Base-by-base conservation (phyloP, 2,888 invertebrate species). In the Automeris io region DNA sequence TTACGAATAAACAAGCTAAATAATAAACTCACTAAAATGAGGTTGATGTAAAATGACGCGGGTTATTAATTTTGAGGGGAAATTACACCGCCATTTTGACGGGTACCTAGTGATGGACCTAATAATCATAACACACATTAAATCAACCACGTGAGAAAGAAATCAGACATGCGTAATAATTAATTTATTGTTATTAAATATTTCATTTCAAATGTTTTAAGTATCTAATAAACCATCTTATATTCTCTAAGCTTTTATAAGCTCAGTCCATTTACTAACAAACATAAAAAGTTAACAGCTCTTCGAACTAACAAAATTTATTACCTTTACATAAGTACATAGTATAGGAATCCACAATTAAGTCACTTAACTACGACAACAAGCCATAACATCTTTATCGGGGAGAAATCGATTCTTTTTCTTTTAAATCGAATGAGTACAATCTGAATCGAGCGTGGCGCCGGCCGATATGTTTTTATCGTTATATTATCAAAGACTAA, bases 381-480 rank as follows among this genome's bases (percentile, higher is more conserved):
- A 71, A 61, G 71, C 71, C 75, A 79, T 80, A 81, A 83, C 82
- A 82, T 72, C 78, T 80, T 81, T 82, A 83, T 83, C 82, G 60
- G 56, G 51, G 54, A 54, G 57, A 65, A 68, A 81, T 78, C 79
- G 73, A 73, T 79, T 73, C 71, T 77, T 78, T 81, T 80, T 71
- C 64, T 76, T 81, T 78, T 74, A 70, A 72, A 77, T 78, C 74
- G 75, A 63, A 60, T 60, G 58, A 72, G 69, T 72, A 74, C 72
- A 77, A 82, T 82, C 79, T 68, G 74, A 72, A 78, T 76, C 76
- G 76, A 73, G 70, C 70, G 69, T 82, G 85, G 85, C 85, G 85
- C 85, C 85, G 74, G 57, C 65, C 76, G 78, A 85, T 82, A 80
- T 80, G 78, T 65, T 71, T 63, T 83, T 85, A 86, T 85, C 85